These are phyloP conservation scores for Tuta absoluta DNA, from an alignment of 2,888 invertebrate species.

Conservation along the genomic window DNA sequence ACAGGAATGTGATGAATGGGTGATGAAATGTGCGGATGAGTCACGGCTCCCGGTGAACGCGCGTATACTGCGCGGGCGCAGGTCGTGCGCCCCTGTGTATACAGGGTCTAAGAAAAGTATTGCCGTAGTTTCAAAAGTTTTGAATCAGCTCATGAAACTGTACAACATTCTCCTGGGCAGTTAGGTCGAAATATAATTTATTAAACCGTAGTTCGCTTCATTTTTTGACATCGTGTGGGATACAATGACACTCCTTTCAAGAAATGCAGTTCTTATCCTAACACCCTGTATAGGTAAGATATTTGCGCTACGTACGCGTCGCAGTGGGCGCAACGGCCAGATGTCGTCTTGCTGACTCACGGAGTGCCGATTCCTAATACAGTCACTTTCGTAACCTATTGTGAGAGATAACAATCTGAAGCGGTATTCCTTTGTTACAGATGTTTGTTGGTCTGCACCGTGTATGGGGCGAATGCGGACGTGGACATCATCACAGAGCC, in stretches of 20 bases:
- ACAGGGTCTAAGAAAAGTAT: no score
- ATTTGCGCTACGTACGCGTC: background rate
- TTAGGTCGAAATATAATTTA: no score
- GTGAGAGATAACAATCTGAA: constrained; percentile 40
- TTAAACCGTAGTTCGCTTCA: no score
- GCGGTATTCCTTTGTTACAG: constrained; percentile 67
- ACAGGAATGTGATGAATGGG: constrained; percentile 58
- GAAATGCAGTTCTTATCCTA: no score
- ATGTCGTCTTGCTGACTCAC: constrained; percentile 71
- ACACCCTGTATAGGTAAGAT: background rate
- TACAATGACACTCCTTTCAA: no score
- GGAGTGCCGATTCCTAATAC: constrained; percentile 54
- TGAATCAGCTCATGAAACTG: no score
- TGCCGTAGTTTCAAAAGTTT: no score
- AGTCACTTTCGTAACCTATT: constrained; percentile 53
- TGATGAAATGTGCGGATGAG: constrained; percentile 58
- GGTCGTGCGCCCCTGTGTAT: background rate
- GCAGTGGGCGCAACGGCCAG: constrained; percentile 58
- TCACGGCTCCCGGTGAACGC: constrained; percentile 57
- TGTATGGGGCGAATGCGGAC: constrained; percentile 71
- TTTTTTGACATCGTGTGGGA: no score
- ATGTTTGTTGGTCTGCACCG: constrained; percentile 73
- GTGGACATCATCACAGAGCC: constrained; percentile 84
- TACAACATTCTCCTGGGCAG: no score
- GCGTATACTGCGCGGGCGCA: constrained; percentile 5